Evolutionary conservation across 2,797 vertebrate genomes (phyloP), one percentile per base, ranked within the genome.

Genomic region (Phalloptychus januarius): DNA sequence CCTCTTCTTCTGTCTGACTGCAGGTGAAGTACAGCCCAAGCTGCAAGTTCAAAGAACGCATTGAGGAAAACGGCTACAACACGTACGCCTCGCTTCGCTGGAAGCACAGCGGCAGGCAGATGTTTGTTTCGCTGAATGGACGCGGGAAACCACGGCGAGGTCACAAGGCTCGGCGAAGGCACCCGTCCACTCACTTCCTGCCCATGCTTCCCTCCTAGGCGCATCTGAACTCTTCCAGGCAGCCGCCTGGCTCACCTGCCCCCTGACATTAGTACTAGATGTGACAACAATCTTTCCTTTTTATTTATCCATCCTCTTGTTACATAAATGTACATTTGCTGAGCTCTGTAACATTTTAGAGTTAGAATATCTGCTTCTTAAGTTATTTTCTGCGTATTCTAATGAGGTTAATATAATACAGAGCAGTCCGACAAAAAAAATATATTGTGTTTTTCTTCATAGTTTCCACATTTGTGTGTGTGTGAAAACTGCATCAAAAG

Each of bases 11-110:
- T 20, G 42, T 83, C 67, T 76, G 33, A 65, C 71, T 31, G 0
- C 95, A 99, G 97, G 95, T 96, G 91, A 95, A 96, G 89, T 99
- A 97, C 94, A 97, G 91, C 78, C 95, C 94, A 1, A 97, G 96
- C 94, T 98, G 97, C 92, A 96, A 97, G 88, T 99, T 99, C 89
- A 96, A 81, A 86, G 98, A 99, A 79, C 96, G 96, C 82, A 98
- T 97, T 0, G 97, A 99, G 86, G 98, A 99, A 92, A 98, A 99
- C 0, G 97, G 97, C 89, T 98, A 97, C 93, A 98, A 98, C 95
- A 98, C 97, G 0, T 98, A 99, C 0, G 96, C 97, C 3, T 97
- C 97, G 0, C 94, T 96, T 75, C 96, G 71, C 83, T 99, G 98
- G 97, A 96, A 93, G 80, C 96, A 97, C 42, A 92, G 81, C 0